These are phyloP conservation scores for Nematolebias whitei DNA, from an alignment of 2,113 vertebrate genomes.

Conservation along the genomic window DNA sequence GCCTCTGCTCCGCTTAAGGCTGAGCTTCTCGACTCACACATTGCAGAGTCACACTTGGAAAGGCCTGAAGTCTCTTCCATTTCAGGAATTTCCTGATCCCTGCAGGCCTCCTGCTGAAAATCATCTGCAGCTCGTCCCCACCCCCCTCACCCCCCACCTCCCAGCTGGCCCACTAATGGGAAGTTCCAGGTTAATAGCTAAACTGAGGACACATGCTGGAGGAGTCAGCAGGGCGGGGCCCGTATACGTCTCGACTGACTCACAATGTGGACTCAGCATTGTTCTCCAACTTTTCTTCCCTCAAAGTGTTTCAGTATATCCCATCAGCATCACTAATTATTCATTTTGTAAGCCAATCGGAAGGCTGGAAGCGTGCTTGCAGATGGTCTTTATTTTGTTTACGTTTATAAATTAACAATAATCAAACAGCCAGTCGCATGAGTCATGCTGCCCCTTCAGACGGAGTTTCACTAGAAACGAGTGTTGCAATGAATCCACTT, in stretches of 20 bases:
- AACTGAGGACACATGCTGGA: conserved; percentile 55
- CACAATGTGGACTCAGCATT: conserved; percentile 57
- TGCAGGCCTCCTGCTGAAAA: conserved; percentile 14
- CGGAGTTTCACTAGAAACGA: conserved; percentile 32
- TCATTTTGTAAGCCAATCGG: too few species aligned
- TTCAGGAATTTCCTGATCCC: conserved; percentile 77
- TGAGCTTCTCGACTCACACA: conserved; percentile 56
- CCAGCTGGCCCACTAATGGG: conserved; percentile 67
- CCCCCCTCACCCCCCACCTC: conserved; percentile 30
- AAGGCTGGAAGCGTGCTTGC: neutral
- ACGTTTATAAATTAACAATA: neutral
- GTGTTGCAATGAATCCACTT: conserved; percentile 61
- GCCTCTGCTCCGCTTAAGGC: conserved; percentile 23
- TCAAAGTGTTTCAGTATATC: neutral
- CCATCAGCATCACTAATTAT: neutral
- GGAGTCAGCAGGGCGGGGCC: conserved; percentile 49
- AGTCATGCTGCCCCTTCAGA: conserved; percentile 21
- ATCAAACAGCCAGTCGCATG: conserved; percentile 10
- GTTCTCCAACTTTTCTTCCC: conserved; percentile 9
- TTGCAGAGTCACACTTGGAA: conserved; percentile 68
- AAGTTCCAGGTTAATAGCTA: conserved; percentile 82
- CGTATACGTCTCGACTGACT: conserved; percentile 41
- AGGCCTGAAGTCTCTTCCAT: conserved; percentile 46
- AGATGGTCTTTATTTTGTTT: neutral
- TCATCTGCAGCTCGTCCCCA: conserved; percentile 34